Percentiles rank a stretch among this genome's conserved stretches.
phyloP scores from a whole-genome alignment of 1,140 invertebrate genomes.

The Spodoptera litura region DNA sequence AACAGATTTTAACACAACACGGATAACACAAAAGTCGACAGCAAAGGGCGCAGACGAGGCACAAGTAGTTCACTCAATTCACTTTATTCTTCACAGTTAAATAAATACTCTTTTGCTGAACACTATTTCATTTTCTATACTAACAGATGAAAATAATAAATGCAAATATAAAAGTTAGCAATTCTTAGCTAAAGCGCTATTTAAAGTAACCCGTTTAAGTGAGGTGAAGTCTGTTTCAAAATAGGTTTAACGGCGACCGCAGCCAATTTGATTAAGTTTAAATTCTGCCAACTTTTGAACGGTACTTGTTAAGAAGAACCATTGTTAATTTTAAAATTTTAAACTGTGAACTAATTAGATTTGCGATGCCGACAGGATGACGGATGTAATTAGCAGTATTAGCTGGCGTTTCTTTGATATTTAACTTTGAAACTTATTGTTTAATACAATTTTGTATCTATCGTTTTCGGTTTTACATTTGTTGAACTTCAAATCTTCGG shows the following conservation, averaged over 20 bases:
- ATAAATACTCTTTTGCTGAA: not conserved
- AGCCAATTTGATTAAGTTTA: conserved; percentile 77
- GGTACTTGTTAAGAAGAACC: conserved; percentile 71
- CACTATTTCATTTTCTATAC: conserved; percentile 25
- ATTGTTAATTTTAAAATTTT: conserved; percentile 70
- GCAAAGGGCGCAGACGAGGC: too few relatives aligned
- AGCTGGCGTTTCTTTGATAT: conserved; percentile 26
- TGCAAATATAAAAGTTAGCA: conserved; percentile 66
- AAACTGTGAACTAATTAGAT: conserved; percentile 36
- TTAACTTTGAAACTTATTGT: conserved; percentile 1
- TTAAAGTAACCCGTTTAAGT: conserved; percentile 71
- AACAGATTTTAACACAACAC: too few relatives aligned
- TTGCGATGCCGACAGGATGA: conserved; percentile 21
- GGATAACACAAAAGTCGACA: too few relatives aligned
- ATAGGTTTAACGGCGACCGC: conserved; percentile 75
- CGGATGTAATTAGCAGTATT: conserved; percentile 30
- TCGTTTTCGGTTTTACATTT: not conserved
- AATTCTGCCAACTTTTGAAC: conserved; percentile 79
- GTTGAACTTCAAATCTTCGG: too few relatives aligned
- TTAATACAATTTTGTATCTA: not conserved
- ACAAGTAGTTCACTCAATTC: not conserved
- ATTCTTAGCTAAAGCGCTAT: conserved; percentile 70
- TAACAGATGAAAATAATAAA: conserved; percentile 53
- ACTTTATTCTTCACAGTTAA: not conserved
- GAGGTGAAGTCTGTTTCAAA: conserved; percentile 75